phyloP scores from a whole-genome alignment of 2,888 invertebrate species.

The Baccha elongata region DNA sequence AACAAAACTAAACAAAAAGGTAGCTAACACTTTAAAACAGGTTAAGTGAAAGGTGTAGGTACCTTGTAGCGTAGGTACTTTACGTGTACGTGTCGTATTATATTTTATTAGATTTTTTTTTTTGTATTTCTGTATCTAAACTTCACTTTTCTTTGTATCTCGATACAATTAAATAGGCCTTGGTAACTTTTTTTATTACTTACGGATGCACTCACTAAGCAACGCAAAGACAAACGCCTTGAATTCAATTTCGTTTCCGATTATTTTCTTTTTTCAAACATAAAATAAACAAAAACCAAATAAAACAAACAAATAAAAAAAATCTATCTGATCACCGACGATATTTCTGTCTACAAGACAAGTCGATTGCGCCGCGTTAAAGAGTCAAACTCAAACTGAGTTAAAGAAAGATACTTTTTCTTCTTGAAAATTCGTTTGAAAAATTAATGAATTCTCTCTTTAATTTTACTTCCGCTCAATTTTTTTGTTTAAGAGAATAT shows the following conservation, averaged over 20 bases:
- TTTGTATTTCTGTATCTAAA: slow-evolving; percentile 12
- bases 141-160: slow-evolving; percentile 44
- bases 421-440: slow-evolving; percentile 7
- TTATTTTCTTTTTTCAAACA: slow-evolving; percentile 6
- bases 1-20: slow-evolving; percentile 19
- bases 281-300: slow-evolving; percentile 24
- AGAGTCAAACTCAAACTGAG: slow-evolving; percentile 70
- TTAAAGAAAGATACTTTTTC: slow-evolving; percentile 42
- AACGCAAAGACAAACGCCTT: slow-evolving; percentile 29
- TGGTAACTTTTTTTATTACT: slow-evolving; percentile 24
- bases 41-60: slow-evolving; percentile 65
- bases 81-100: slow-evolving; percentile 38
- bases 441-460: too few species aligned
- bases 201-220: slow-evolving; percentile 32
- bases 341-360: background rate
- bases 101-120: slow-evolving; percentile 27
- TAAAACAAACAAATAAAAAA: slow-evolving; percentile 30
- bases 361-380: slow-evolving; percentile 52
- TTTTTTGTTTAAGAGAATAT: slow-evolving; percentile 28
- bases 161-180: slow-evolving; percentile 42
- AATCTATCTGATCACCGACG: slow-evolving; percentile 17
- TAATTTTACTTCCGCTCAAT: slow-evolving; percentile 14
- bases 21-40: slow-evolving; percentile 49
- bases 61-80: slow-evolving; percentile 21
- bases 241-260: slow-evolving; percentile 2